Base-by-base conservation (phyloP, 2,113 vertebrate genomes). In the Pyxicephalus adspersus region DNA sequence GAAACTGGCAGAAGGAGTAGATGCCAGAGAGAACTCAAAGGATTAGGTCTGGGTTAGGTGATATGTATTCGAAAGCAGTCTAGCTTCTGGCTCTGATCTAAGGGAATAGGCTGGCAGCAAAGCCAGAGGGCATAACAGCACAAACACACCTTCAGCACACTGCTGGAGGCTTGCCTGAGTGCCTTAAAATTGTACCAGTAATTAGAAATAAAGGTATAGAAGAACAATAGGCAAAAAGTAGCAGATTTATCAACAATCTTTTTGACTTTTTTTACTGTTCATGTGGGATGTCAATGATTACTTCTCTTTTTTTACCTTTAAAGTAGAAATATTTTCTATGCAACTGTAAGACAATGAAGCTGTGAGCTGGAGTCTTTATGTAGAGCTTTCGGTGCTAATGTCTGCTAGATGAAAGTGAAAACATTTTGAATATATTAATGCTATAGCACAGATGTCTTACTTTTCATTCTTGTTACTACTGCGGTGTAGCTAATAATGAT, bases 11-110 rank as follows among this genome's bases (percentile, higher is more conserved):
- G 96, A 98, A 97, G 96, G 94, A 97, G 96, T 96, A 96, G 98
- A 98, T 98, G 96, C 98, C 97, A 98, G 96, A 96, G 94, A 95
- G 95, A 97, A 97, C 98, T 99, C 98, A 99, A 99, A 99, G 98
- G 96, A 96, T 96, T 95, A 93, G 95, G 95, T 96, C 96, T 88
- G 96, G 96, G 95, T 95, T 95, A 98, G 96, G 96, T 97, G 96
- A 98, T 99, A 96, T 96, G 97, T 98, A 99, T 99, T 99, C 97
- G 96, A 95, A 96, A 97, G 95, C 96, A 98, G 96, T 98, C 96
- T 96, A 96, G 96, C 96, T 98, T 94, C 94, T 96, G 96, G 97
- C 98, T 98, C 96, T 98, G 96, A 99, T 98, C 97, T 97, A 88
- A 96, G 94, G 95, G 95, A 98, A 96, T 94, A 95, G 95, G 96